Base-by-base conservation (phyloP, 2,888 invertebrate genomes). In the Cacoxenus indagator region DNA sequence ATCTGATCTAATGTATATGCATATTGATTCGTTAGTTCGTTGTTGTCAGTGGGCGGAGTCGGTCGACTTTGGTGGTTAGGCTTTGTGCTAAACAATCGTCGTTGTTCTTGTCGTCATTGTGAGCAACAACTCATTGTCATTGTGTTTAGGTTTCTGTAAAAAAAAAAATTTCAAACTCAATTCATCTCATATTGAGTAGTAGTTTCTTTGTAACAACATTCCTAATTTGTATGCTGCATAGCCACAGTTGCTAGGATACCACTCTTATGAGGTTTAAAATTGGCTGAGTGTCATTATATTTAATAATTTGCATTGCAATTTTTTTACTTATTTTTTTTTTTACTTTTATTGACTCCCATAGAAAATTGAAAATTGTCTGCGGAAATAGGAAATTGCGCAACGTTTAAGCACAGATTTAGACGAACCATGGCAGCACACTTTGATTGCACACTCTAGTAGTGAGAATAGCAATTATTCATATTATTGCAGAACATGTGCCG, bases 321-420 rank as follows among this genome's bases (percentile, higher is more conserved):
- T n/a, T n/a, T n/a, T n/a, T n/a, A n/a, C 45, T 43, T 43, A 3
- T 5, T 11, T 43, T n/a, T n/a, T 43, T 14, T 3, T 1, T 43
- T n/a, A n/a, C 45, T 43, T 43, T 43, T 43, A 43, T 43, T n/a
- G 11, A 43, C n/a, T 43, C 14, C n/a, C 1, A 9, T 43, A 43
- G 14, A 43, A 43, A n/a, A 19, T 19, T 51, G 51, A 51, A 17
- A 9, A 26, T 26, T 9, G 19, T 24, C 24, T 45, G n/a, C 61
- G 61, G 61, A 62, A 62, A 43, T 62, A 62, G 61, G 61, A 62
- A 62, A 62, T 62, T 43, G 31, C 26, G 9, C 43, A 43, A 61
- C 22, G 2, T n/a, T 24, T 54, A 6, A 9, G 9, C 26, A 55
- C 55, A 55, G 55, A 55, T 26, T 61, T 43, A 24, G 9, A 43